These are phyloP conservation scores for Vulpes vulpes DNA, from an alignment of 2,113 vertebrate species.

Conservation along the genomic window DNA sequence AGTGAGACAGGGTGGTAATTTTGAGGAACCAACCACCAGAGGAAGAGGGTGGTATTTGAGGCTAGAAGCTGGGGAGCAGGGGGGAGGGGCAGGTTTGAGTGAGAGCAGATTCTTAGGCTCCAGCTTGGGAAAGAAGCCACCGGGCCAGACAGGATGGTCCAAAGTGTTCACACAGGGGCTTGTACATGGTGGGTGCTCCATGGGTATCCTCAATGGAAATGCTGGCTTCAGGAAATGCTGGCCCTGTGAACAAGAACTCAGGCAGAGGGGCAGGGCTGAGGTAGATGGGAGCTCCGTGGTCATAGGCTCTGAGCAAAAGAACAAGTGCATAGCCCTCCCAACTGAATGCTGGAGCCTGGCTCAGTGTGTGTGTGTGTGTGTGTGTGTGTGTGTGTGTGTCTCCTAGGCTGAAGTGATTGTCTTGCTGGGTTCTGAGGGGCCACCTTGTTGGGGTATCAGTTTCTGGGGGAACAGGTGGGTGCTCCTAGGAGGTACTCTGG, in stretches of 20 bases:
- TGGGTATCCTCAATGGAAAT: background rate
- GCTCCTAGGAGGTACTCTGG: background rate
- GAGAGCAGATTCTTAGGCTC: background rate
- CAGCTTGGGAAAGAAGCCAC: background rate
- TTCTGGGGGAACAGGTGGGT: background rate
- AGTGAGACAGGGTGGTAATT: background rate
- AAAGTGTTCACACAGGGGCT: background rate
- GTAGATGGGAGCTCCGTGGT: background rate
- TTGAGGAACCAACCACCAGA: background rate
- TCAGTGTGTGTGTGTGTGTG: background rate
- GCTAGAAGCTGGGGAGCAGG: background rate
- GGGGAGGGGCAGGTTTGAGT: background rate
- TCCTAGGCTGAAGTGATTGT: background rate
- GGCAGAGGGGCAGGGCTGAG: background rate
- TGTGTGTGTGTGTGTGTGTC: background rate
- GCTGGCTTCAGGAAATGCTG: background rate
- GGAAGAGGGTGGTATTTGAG: background rate
- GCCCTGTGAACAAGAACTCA: background rate
- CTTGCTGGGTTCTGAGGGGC: background rate
- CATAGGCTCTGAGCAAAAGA: background rate
- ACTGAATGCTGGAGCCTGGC: background rate
- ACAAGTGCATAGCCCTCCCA: background rate
- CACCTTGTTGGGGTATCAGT: background rate
- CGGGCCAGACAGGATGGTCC: accelerated
- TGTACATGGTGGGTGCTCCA: accelerated